These are phyloP conservation scores for Sapayoa aenigma DNA, from an alignment of 2,113 vertebrate species.

Conservation along the genomic window DNA sequence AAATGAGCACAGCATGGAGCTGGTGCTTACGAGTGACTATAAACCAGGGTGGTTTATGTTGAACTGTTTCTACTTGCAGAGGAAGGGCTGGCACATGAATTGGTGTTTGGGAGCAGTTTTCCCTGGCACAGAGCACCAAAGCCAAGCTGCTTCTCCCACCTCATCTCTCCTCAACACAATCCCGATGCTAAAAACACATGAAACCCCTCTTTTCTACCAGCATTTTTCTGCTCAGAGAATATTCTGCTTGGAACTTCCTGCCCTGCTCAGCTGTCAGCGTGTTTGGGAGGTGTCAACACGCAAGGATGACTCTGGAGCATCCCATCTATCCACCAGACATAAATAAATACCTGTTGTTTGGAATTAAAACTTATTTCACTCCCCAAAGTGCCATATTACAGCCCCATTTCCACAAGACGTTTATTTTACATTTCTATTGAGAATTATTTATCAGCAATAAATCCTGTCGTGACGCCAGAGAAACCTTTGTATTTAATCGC, in stretches of 20 bases:
- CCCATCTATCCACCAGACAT: fast-evolving
- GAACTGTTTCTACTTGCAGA: neutral
- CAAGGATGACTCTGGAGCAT: neutral
- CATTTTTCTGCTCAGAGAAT: fast-evolving
- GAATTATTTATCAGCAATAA: neutral
- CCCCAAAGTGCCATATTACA: neutral
- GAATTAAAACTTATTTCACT: neutral
- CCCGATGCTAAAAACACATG: neutral
- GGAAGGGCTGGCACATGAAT: neutral
- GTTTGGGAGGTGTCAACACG: neutral
- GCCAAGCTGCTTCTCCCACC: neutral
- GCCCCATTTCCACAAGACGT: neutral
- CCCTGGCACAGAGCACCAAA: fast-evolving
- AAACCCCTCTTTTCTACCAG: neutral
- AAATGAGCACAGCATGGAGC: fast-evolving
- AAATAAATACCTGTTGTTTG: neutral
- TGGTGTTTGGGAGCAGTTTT: neutral
- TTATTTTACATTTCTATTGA: neutral
- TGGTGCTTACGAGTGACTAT: fast-evolving
- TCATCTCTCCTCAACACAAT: fast-evolving
- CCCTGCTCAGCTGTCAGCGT: neutral
- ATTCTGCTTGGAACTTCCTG: neutral
- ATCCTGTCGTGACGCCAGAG: neutral
- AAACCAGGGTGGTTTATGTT: fast-evolving
- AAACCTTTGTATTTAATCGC: neutral